phyloP scores from a whole-genome alignment of 2,888 invertebrate species.

The Mimachlamys varia region DNA sequence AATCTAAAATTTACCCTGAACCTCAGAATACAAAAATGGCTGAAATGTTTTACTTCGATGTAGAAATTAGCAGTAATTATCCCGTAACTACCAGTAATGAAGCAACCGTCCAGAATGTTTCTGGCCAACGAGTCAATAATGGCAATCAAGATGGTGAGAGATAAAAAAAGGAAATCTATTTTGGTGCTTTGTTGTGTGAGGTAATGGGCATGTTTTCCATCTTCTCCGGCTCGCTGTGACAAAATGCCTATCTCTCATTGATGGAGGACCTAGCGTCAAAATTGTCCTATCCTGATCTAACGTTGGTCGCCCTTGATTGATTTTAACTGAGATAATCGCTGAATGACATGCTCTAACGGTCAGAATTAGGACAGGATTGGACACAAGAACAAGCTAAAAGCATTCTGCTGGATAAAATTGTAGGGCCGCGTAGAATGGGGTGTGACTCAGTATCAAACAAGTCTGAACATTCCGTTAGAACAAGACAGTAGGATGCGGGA shows the following conservation, averaged over 20 bases:
- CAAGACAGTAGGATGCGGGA: not conserved
- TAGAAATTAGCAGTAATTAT: slow-evolving; percentile 23
- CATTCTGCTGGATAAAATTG: not conserved
- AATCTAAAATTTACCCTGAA: not conserved
- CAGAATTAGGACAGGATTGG: slow-evolving; percentile 23
- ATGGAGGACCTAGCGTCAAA: not conserved
- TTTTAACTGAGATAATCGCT: not conserved
- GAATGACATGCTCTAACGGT: not conserved
- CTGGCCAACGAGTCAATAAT: not conserved
- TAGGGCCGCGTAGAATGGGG: not conserved
- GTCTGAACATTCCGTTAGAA: not conserved
- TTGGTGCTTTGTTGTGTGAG: not conserved
- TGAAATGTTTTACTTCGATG: not conserved
- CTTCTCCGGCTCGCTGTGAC: not conserved
- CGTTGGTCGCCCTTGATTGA: not conserved
- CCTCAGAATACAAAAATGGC: not conserved
- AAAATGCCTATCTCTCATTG: not conserved
- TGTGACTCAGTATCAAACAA: not conserved
- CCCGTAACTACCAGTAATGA: not conserved
- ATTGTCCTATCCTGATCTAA: not conserved
- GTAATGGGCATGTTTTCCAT: not conserved
- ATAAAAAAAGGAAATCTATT: not conserved
- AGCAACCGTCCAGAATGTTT: not conserved
- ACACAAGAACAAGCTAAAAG: not conserved
- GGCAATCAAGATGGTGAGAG: not conserved